A percentile compares a stretch with the other conserved stretches of the same genome.
Evolutionary conservation across 2,113 vertebrate species (phyloP).

Genomic region (Laticauda colubrina): DNA sequence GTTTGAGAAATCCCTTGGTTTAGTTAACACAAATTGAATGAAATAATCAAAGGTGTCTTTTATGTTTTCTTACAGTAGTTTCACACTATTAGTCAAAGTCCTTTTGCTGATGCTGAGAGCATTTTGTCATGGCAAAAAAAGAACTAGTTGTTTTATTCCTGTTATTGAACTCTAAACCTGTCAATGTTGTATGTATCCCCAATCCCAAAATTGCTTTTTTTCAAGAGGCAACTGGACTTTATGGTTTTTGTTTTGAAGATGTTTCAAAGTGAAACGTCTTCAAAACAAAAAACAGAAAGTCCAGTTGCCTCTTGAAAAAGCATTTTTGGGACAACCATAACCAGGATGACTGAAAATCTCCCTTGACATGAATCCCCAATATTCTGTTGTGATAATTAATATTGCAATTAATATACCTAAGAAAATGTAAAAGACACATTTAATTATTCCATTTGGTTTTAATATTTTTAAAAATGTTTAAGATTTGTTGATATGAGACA

Average conservation of each 20-base stretch:
- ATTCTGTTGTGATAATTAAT: not conserved
- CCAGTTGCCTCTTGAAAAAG: too few species aligned
- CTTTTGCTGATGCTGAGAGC: constrained; percentile 60
- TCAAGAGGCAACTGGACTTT: too few species aligned
- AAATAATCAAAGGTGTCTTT: constrained; percentile 76
- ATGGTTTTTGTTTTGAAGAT: too few species aligned
- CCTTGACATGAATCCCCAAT: not conserved
- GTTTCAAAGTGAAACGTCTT: too few species aligned
- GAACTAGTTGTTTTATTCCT: constrained; percentile 54
- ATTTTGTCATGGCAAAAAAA: constrained; percentile 67
- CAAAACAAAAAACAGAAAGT: too few species aligned
- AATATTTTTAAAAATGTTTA: not conserved
- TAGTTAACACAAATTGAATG: constrained; percentile 70
- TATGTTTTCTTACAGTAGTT: constrained; percentile 81
- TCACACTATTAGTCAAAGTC: constrained; percentile 56
- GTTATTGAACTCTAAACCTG: constrained; percentile 58
- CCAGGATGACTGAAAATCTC: too few species aligned
- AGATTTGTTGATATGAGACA: not conserved
- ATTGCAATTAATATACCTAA: constrained; percentile 56
- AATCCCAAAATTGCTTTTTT: too few species aligned
- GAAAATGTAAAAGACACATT: constrained; percentile 82
- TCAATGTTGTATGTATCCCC: not conserved
- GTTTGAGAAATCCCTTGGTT: constrained; percentile 59
- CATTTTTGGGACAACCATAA: too few species aligned
- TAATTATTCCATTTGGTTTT: constrained; percentile 68